Evolutionary conservation across 2,888 invertebrate species (phyloP).

Genomic region (Noctuana brunneofusca): DNA sequence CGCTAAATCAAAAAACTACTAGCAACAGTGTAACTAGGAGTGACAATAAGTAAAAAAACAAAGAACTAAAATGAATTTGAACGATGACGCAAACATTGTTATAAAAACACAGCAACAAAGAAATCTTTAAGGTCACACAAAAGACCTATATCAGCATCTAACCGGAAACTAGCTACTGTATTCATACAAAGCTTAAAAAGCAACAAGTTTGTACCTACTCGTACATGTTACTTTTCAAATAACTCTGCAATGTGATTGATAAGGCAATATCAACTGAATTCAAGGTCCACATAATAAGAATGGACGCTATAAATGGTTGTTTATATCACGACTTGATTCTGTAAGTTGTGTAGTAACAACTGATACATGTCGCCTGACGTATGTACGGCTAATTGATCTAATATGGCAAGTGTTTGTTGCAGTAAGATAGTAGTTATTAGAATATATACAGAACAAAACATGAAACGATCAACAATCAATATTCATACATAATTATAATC

Average conservation of each 20-base stretch:
- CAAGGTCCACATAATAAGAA: conserved; percentile 26
- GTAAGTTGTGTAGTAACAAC: conserved; percentile 15
- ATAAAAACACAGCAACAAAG: conserved; percentile 29
- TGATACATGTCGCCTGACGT: background rate
- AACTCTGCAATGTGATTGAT: conserved; percentile 25
- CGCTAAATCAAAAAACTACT: background rate
- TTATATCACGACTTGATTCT: conserved; percentile 17
- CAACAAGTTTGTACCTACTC: conserved; percentile 14
- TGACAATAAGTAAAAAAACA: conserved; percentile 6
- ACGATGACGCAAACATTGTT: conserved; percentile 16
- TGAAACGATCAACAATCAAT: background rate
- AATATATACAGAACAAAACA: background rate
- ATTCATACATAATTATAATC: background rate
- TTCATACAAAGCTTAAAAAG: background rate
- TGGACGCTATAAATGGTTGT: conserved; percentile 15
- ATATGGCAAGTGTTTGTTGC: background rate
- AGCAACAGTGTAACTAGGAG: background rate
- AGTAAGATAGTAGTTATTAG: background rate
- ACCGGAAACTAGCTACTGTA: conserved; percentile 24
- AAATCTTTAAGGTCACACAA: conserved; percentile 24
- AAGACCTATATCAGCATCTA: conserved; percentile 17
- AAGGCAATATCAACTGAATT: conserved; percentile 17
- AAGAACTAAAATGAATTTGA: conserved; percentile 13
- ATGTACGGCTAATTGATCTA: background rate
- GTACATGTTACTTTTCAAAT: conserved; percentile 26